A percentile compares a stretch with the other conserved stretches of the same genome.
phyloP scores from a whole-genome alignment of 64 coral and sea anemone genomes.

The Exaiptasia diaphana region DNA sequence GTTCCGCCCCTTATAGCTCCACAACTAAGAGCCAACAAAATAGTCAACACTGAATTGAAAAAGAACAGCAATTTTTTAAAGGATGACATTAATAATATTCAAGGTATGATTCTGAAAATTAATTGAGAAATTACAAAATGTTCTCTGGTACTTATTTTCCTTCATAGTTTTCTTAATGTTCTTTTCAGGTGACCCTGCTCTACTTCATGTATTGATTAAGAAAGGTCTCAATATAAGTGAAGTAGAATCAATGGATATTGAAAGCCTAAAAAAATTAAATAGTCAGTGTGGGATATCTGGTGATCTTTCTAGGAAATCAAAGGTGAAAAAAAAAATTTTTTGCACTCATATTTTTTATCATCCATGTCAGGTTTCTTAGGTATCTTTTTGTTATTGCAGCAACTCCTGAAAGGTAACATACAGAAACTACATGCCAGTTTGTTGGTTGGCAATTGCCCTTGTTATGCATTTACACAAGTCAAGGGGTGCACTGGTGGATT shows the following conservation, averaged over 20 bases:
- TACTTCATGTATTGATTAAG: background rate
- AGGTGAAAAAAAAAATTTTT: background rate
- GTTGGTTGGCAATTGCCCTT: slow-evolving; percentile 31
- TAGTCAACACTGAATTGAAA: too few relatives aligned
- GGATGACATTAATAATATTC: too few relatives aligned
- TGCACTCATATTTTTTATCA: background rate
- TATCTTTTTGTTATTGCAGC: background rate
- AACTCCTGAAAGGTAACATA: background rate
- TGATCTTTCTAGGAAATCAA: background rate
- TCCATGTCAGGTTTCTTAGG: background rate
- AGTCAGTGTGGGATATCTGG: background rate
- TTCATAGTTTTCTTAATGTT: background rate
- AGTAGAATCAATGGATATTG: background rate
- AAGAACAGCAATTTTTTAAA: too few relatives aligned
- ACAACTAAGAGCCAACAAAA: too few relatives aligned
- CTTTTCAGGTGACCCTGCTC: slow-evolving; percentile 1
- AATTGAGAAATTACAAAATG: too few relatives aligned
- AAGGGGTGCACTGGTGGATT: slow-evolving; percentile 31
- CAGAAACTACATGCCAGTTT: background rate
- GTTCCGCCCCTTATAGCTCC: too few relatives aligned
- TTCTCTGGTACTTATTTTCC: too few relatives aligned
- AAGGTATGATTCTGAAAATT: too few relatives aligned
- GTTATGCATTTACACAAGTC: slow-evolving; percentile 30
- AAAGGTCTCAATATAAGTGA: background rate
- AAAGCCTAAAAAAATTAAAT: background rate